These are phyloP conservation scores for Sphenodon punctatus DNA, from an alignment of 2,797 vertebrate species.

Conservation along the genomic window DNA sequence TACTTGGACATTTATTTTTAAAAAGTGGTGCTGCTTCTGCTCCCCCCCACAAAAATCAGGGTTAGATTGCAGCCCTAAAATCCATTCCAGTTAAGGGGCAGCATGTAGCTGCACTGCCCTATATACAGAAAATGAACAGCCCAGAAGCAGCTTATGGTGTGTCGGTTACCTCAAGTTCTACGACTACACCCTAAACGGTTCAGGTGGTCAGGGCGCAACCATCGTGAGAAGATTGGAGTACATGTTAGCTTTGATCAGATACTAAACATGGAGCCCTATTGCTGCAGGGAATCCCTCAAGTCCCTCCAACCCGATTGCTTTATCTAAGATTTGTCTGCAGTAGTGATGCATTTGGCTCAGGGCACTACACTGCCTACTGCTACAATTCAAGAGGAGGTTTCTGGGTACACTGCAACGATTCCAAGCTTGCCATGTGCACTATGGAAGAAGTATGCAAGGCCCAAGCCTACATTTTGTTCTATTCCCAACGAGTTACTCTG, in stretches of 20 bases:
- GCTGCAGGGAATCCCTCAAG: conserved; percentile 84
- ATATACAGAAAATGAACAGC: conserved; percentile 72
- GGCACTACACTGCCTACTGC: conserved; percentile 91
- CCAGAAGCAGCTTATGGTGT: conserved; percentile 95
- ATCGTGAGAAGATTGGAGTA: conserved; percentile 95
- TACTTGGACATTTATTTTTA: not conserved
- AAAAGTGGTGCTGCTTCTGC: not conserved
- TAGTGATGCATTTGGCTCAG: conserved; percentile 92
- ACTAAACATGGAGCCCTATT: conserved; percentile 95
- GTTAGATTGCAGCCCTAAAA: not conserved
- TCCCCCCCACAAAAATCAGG: not conserved
- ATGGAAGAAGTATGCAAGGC: conserved; percentile 96
- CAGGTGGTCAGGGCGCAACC: conserved; percentile 97
- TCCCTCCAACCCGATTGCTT: conserved; percentile 85
- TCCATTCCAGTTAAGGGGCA: not conserved
- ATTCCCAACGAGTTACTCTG: conserved; percentile 91
- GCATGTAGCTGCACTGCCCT: not conserved
- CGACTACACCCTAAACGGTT: conserved; percentile 98
- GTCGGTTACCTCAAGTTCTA: conserved; percentile 96
- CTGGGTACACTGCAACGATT: conserved; percentile 99
- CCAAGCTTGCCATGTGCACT: conserved; percentile 94
- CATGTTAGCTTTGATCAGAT: conserved; percentile 93
- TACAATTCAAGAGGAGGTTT: conserved; percentile 99
- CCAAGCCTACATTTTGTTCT: conserved; percentile 98
- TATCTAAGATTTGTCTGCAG: conserved; percentile 87